These are phyloP conservation scores for Nephrocerus scutellatus DNA, from an alignment of 2,888 invertebrate species.

Conservation along the genomic window DNA sequence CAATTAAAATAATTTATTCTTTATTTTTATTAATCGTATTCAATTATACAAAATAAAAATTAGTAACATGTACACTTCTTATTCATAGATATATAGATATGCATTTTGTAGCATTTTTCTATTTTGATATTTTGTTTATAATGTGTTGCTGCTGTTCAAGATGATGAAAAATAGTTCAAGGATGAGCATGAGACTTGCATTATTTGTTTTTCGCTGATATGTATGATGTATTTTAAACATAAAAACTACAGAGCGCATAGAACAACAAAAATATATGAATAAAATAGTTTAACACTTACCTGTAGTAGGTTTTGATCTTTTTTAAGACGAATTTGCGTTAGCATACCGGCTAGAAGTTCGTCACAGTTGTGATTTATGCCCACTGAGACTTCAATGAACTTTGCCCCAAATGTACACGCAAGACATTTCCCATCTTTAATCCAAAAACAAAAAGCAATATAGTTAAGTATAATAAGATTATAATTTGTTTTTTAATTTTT, in stretches of 20 bases:
- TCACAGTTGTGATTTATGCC: conserved; percentile 96
- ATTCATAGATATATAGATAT: too few relatives aligned
- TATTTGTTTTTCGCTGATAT: background rate
- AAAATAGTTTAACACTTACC: conserved; percentile 33
- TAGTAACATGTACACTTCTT: too few relatives aligned
- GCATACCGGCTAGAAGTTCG: conserved; percentile 85
- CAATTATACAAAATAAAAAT: too few relatives aligned
- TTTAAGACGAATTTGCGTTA: conserved; percentile 85
- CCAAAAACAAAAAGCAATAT: conserved; percentile 18
- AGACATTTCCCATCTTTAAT: conserved; percentile 85
- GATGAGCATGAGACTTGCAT: too few relatives aligned
- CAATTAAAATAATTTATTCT: too few relatives aligned
- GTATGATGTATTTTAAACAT: too few relatives aligned
- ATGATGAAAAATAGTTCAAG: too few relatives aligned
- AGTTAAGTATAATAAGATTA: background rate
- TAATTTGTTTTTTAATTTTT: too few relatives aligned
- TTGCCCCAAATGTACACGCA: conserved; percentile 84
- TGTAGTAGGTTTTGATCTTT: conserved; percentile 55
- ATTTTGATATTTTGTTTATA: too few relatives aligned
- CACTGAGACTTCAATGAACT: conserved; percentile 92
- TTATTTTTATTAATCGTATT: too few relatives aligned
- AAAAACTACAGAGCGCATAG: background rate
- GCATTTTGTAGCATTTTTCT: too few relatives aligned
- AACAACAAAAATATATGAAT: background rate
- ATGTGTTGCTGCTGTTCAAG: too few relatives aligned